These are phyloP conservation scores for Archips crataeganus DNA, from an alignment of 2,888 invertebrate species.

Conservation along the genomic window DNA sequence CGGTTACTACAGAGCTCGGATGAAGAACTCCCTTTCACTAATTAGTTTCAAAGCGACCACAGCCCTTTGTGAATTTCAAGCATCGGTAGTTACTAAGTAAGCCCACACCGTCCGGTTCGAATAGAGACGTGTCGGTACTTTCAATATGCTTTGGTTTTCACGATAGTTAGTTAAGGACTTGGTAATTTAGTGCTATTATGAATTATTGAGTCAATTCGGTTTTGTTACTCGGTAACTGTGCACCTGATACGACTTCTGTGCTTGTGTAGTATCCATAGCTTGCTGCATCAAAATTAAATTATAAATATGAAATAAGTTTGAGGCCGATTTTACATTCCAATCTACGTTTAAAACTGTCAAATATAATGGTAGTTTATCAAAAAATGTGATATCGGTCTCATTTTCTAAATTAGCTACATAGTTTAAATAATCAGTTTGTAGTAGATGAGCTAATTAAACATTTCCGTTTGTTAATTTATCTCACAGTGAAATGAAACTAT, in stretches of 20 bases:
- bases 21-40: conserved; percentile 74
- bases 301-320: conserved; percentile 50
- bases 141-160: conserved; percentile 68
- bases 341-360: not conserved
- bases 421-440: not conserved
- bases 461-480: conserved; percentile 4
- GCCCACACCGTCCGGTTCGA: conserved; percentile 72
- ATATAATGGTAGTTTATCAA: not conserved
- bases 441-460: conserved; percentile 23
- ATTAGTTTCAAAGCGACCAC: conserved; percentile 83
- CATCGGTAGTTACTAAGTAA: conserved; percentile 65
- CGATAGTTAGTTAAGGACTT: conserved; percentile 70
- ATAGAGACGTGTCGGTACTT: conserved; percentile 74
- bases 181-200: conserved; percentile 63
- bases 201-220: conserved; percentile 67
- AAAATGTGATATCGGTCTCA: conserved; percentile 23
- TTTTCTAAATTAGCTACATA: not conserved
- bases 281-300: conserved; percentile 82
- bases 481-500: conserved; percentile 11
- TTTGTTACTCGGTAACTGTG: conserved; percentile 58
- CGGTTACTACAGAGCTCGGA: conserved; percentile 68
- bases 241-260: conserved; percentile 68
- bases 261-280: conserved; percentile 83
- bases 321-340: conserved; percentile 60
- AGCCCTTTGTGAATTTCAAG: conserved; percentile 81